Percentiles rank a stretch among this genome's conserved stretches.
Evolutionary conservation across 2,113 vertebrate species (phyloP).

Genomic region (Romanogobio albipinnatus): DNA sequence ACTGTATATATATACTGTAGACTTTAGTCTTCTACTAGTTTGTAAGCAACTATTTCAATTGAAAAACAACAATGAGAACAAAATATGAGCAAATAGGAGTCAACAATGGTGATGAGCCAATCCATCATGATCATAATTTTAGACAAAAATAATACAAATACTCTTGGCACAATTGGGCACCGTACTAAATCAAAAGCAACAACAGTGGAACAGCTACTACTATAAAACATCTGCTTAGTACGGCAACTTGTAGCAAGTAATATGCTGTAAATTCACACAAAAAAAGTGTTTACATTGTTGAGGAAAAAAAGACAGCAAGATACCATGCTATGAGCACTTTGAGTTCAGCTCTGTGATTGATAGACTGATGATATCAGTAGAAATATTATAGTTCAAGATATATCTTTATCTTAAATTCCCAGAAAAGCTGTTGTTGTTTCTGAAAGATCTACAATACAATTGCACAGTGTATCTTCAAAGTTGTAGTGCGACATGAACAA

Average conservation of each 20-base stretch:
- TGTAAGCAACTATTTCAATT: too few relatives aligned
- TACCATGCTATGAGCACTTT: not conserved
- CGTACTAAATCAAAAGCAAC: too few relatives aligned
- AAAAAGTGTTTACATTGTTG: not conserved
- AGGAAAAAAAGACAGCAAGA: not conserved
- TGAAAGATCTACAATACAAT: not conserved
- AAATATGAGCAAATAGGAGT: too few relatives aligned
- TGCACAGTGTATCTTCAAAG: not conserved
- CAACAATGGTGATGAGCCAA: too few relatives aligned
- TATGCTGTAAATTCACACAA: not conserved
- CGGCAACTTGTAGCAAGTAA: not conserved
- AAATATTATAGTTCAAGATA: not conserved
- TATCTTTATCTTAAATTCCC: slow-evolving; percentile 7
- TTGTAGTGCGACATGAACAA: slow-evolving; percentile 9
- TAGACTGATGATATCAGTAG: not conserved
- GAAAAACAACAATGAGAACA: too few relatives aligned
- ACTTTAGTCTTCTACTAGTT: too few relatives aligned
- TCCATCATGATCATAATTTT: too few relatives aligned
- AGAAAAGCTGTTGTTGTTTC: not conserved
- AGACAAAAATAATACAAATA: too few relatives aligned
- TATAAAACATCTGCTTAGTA: not conserved
- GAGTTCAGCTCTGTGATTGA: not conserved
- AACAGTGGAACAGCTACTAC: too few relatives aligned
- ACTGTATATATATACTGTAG: too few relatives aligned
- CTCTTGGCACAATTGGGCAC: too few relatives aligned